phyloP scores from a whole-genome alignment of 2,113 vertebrate species.

The Hippocampus barbouri region DNA sequence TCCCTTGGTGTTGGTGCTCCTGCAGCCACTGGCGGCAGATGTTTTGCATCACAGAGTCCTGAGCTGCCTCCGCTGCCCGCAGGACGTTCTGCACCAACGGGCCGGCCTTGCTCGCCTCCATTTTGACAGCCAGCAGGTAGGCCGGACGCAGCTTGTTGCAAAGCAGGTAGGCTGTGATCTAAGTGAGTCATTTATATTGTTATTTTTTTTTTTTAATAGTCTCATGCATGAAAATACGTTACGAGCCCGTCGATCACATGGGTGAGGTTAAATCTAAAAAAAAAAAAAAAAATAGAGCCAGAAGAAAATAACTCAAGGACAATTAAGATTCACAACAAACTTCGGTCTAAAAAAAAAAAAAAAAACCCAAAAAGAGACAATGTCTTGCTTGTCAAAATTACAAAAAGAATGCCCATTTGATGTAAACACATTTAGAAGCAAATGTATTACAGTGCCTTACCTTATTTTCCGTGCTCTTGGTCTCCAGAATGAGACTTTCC shows the following conservation, averaged over 20 bases:
- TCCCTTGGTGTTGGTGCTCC: slow-evolving; percentile 73
- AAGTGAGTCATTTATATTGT: background rate
- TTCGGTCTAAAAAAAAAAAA: too few relatives aligned
- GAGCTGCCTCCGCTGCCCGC: slow-evolving; percentile 74
- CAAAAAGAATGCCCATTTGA: too few relatives aligned
- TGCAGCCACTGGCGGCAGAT: slow-evolving; percentile 93
- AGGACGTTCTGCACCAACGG: slow-evolving; percentile 83
- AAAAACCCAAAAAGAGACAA: too few relatives aligned
- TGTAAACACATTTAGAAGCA: too few relatives aligned
- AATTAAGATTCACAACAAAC: too few relatives aligned
- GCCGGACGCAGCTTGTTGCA: slow-evolving; percentile 90
- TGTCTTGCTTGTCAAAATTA: too few relatives aligned
- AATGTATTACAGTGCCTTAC: slow-evolving; percentile 56
- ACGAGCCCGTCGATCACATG: too few relatives aligned
- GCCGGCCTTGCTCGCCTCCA: slow-evolving; percentile 77
- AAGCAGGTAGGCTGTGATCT: slow-evolving; percentile 89
- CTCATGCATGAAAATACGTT: background rate
- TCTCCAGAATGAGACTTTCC: slow-evolving; percentile 88
- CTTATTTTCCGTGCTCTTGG: slow-evolving; percentile 88
- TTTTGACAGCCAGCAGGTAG: slow-evolving; percentile 89
- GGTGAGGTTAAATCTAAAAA: too few relatives aligned
- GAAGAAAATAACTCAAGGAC: too few relatives aligned
- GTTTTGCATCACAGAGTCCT: slow-evolving; percentile 83
- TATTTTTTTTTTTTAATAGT: background rate
- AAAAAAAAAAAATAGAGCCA: background rate